Evolutionary conservation across 2,888 invertebrate species (phyloP).

Genomic region (Hedya salicella): DNA sequence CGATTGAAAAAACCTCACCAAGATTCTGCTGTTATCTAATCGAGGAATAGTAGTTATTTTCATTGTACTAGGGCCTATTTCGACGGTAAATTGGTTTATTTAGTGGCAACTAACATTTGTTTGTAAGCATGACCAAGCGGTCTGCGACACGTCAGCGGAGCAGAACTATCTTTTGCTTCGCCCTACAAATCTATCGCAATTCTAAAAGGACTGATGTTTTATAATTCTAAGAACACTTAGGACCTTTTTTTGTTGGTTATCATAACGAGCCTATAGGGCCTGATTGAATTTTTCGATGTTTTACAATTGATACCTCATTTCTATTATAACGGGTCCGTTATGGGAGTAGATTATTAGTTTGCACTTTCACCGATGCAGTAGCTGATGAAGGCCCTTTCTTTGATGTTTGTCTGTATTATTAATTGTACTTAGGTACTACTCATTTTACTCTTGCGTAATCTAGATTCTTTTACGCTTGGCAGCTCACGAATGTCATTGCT

Average conservation of each 20-base stretch:
- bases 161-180: slow-evolving; percentile 38
- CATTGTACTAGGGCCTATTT: slow-evolving; percentile 1
- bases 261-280: slow-evolving; percentile 27
- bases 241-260: background rate
- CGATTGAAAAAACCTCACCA: slow-evolving; percentile 32
- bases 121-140: slow-evolving; percentile 41
- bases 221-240: background rate
- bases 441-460: no score
- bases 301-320: slow-evolving; percentile 35
- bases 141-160: slow-evolving; percentile 30
- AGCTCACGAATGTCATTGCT: no score
- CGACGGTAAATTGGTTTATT: background rate
- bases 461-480: no score
- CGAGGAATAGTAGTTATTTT: background rate
- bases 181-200: slow-evolving; percentile 29
- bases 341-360: slow-evolving; percentile 25
- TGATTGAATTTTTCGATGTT: slow-evolving; percentile 36
- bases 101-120: slow-evolving; percentile 11
- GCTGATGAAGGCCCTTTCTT: background rate
- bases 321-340: slow-evolving; percentile 28
- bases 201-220: slow-evolving; percentile 8
- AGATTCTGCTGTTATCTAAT: background rate
- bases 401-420: background rate
- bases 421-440: no score
- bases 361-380: slow-evolving; percentile 14